Evolutionary conservation across 2,797 vertebrate genomes (phyloP).

Genomic region (Myotis daubentonii): DNA sequence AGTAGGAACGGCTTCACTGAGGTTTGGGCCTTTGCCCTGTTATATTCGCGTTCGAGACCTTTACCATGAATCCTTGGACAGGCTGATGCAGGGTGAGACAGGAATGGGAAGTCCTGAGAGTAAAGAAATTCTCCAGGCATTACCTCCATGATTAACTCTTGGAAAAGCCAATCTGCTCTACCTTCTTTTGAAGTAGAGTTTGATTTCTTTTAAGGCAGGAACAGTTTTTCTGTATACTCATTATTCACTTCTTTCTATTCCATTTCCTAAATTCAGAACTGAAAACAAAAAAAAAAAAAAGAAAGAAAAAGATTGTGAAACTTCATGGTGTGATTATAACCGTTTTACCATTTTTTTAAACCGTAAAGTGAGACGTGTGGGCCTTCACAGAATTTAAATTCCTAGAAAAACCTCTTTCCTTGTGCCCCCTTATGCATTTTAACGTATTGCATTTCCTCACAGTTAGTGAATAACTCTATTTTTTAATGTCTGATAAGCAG

Average conservation of each 20-base stretch:
- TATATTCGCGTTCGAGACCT: neutral
- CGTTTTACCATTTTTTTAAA: neutral
- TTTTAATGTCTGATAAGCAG: neutral
- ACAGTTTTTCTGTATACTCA: neutral
- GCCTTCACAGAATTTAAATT: conserved; percentile 1
- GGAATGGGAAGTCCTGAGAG: neutral
- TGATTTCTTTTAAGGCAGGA: neutral
- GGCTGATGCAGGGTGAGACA: neutral
- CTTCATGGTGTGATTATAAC: conserved; percentile 1
- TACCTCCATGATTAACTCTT: neutral
- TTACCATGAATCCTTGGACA: neutral
- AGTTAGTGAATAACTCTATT: neutral
- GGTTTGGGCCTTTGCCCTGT: neutral
- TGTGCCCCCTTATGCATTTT: neutral
- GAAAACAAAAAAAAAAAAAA: neutral
- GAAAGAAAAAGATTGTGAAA: neutral
- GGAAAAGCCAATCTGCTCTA: neutral
- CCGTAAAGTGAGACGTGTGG: neutral
- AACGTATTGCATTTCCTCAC: neutral
- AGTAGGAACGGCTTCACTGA: neutral
- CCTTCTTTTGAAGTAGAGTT: neutral
- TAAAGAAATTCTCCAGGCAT: neutral
- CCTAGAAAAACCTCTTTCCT: neutral
- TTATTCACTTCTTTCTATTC: neutral
- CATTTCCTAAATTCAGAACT: conserved; percentile 2